Base-by-base conservation (phyloP, 2,113 vertebrate species). In the Anser cygnoides region DNA sequence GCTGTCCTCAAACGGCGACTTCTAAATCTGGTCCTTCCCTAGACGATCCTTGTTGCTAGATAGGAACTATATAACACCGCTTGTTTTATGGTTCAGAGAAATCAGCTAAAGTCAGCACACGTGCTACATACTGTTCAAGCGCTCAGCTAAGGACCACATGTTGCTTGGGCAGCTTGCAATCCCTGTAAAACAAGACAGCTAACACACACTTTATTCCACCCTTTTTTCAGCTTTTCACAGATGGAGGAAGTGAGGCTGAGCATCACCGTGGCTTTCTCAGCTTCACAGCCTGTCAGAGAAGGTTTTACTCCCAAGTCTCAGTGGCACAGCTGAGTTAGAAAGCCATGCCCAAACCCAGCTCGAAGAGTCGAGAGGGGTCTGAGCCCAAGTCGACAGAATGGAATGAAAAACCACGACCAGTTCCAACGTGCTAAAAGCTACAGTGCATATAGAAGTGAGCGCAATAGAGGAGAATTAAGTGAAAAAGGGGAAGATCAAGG, bases 221-320 rank as follows among this genome's bases (percentile, higher is more conserved):
- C 20, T 62, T 85, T 92, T 62, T 74, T 74, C 37, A 81, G 21
- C 54, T 94, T 92, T 89, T 83, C 59, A 70, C 58, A 95, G 74
- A 73, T 58, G 39, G 81, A 94, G 8, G 19, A 84, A 90, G 57
- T 39, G 31, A 82, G 39, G n/a, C 58, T 70, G 26, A 91, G 37
- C 46, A 81, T 77, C 84, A 50, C 63, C 23, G 29, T 3, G 0
- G 35, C 52, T 59, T 59, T 83, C 65, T 80, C 79, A 59, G 49
- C 18, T 85, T 88, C 78, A 86, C 29, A 78, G 82, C 39, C 61
- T 92, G 83, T 78, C 75, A 86, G 14, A 79, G 18, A 39, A 75
- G 15, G 57, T 49, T 93, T 81, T 71, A 63, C 37, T 74, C 57
- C 41, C 0, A 3, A 59, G 62, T 88, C 62, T 84, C 37, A n/a